phyloP scores from a whole-genome alignment of 2,888 invertebrate genomes.

The Drosophila picticornis region DNA sequence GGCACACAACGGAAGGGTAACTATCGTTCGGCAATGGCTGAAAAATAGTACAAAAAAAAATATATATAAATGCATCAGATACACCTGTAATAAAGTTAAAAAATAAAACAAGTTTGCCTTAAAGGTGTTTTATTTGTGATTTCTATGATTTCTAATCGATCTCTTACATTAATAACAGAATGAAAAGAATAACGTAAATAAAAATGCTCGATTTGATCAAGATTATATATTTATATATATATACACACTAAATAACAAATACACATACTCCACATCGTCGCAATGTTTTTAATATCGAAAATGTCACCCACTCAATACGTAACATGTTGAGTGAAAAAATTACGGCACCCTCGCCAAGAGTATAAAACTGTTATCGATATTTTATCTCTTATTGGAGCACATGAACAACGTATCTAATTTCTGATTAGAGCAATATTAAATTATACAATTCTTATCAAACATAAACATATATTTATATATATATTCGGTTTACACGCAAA shows the following conservation, averaged over 20 bases:
- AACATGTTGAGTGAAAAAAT: conserved; percentile 2
- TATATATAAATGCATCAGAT: conserved; percentile 3
- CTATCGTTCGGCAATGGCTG: conserved; percentile 89
- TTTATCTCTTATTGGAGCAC: conserved; percentile 6
- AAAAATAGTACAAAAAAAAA: too few relatives aligned
- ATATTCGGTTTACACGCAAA: neutral
- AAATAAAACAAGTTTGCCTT: neutral
- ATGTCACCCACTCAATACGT: too few relatives aligned
- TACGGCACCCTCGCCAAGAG: neutral
- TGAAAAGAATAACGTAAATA: neutral
- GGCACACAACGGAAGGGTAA: conserved; percentile 92
- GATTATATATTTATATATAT: neutral
- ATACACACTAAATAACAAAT: neutral
- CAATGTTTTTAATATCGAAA: neutral
- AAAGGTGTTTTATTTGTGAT: neutral
- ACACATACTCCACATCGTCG: neutral
- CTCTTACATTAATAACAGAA: neutral
- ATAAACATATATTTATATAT: neutral
- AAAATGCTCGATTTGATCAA: neutral
- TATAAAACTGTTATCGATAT: conserved; percentile 12
- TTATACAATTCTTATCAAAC: conserved; percentile 1
- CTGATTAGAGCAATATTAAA: conserved; percentile 1
- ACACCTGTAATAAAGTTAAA: neutral
- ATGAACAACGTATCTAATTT: neutral
- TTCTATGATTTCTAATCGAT: neutral